A percentile compares a stretch with the other conserved stretches of the same genome.
Evolutionary conservation across 2,113 vertebrate species (phyloP).

Genomic region (Conger conger): DNA sequence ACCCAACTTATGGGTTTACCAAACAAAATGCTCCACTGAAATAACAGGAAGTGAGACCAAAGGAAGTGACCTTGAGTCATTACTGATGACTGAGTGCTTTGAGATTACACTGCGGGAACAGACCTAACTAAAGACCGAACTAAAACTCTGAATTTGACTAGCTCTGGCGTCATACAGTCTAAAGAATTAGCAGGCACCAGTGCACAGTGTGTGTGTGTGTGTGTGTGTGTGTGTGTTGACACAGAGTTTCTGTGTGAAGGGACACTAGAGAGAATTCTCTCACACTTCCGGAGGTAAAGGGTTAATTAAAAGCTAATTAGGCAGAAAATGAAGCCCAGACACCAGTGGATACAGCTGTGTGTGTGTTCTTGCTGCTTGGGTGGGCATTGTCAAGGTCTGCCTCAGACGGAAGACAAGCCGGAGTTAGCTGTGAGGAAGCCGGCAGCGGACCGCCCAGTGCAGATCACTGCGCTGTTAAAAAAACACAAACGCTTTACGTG

Average conservation of each 20-base stretch:
- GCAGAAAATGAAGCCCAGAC: slow-evolving; percentile 27
- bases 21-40: background rate
- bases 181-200: no score
- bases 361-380: background rate
- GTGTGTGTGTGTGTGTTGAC: background rate
- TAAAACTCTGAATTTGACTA: background rate
- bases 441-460: background rate
- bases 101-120: no score
- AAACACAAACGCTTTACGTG: background rate
- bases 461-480: background rate
- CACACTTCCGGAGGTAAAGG: slow-evolving; percentile 27
- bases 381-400: background rate
- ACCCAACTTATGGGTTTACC: no score
- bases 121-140: no score
- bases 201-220: background rate
- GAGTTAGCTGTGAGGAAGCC: background rate
- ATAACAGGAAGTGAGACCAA: background rate
- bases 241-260: background rate
- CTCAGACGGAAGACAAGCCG: background rate
- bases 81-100: background rate
- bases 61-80: background rate
- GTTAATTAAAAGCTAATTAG: slow-evolving; percentile 43
- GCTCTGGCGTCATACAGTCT: no score
- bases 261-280: slow-evolving; percentile 4
- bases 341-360: background rate